phyloP scores from a whole-genome alignment of 1,140 invertebrate species.

The Bilobella aurantiaca region DNA sequence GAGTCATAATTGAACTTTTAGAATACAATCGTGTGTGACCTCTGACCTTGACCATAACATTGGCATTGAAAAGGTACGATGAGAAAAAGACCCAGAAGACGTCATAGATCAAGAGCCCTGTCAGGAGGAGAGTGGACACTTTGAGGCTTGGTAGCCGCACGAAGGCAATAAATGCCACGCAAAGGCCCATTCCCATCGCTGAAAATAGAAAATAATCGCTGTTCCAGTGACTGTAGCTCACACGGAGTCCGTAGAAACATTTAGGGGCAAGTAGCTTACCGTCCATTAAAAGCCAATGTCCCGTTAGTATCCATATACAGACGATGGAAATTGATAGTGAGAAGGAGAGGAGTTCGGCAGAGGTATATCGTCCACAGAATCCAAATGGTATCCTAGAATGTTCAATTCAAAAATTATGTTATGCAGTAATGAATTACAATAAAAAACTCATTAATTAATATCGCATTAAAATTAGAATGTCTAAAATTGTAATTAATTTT shows the following conservation, averaged over 20 bases:
- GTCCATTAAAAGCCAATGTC: slow-evolving; percentile 96
- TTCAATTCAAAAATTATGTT: too few species aligned
- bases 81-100: slow-evolving; percentile 99
- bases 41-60: slow-evolving; percentile 90
- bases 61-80: slow-evolving; percentile 95
- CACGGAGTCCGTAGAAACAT: slow-evolving; percentile 15
- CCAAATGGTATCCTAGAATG: slow-evolving; percentile 71
- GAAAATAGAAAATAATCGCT: slow-evolving; percentile 37
- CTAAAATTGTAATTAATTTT: too few species aligned
- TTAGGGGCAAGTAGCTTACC: slow-evolving; percentile 45
- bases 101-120: slow-evolving; percentile 89
- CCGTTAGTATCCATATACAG: slow-evolving; percentile 91
- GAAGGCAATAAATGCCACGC: slow-evolving; percentile 94
- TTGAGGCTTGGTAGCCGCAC: slow-evolving; percentile 89
- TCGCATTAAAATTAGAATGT: too few species aligned
- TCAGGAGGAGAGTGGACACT: slow-evolving; percentile 86
- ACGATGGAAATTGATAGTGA: slow-evolving; percentile 84
- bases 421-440: too few species aligned
- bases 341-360: slow-evolving; percentile 86
- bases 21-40: too few species aligned
- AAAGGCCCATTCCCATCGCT: slow-evolving; percentile 94
- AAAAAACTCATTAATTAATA: too few species aligned
- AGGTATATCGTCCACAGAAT: slow-evolving; percentile 78
- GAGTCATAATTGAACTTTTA: too few species aligned
- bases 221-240: too few species aligned